Evolutionary conservation across 2,113 vertebrate species (phyloP), one percentile per base, ranked within the genome.

Genomic region (Platycercus adscitus): DNA sequence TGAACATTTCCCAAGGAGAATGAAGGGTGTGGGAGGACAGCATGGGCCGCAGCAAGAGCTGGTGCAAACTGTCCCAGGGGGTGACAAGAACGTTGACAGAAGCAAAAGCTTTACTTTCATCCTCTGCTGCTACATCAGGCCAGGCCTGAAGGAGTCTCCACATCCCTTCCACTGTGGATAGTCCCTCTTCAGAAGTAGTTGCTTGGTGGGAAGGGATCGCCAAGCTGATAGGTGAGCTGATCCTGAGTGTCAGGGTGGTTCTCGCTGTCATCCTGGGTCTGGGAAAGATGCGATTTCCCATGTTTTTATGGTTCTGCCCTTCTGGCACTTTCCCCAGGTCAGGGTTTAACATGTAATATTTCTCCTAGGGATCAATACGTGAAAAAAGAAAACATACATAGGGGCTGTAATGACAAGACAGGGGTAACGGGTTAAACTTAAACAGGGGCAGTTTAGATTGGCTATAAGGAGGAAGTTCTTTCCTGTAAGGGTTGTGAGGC

Each of bases 21-120:
- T 31, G 93, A 95, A 93, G 69, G 80, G 91, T 78, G 84, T 93
- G 87, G 70, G 85, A 96, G 87, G 95, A 95, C 93, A 95, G 91
- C 69, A 70, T 89, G 68, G 91, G 77, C 73, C 43, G 1, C 82
- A 31, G 81, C 58, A 78, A 89, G 86, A 95, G 83, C 73, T 95
- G 73, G 64, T 95, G 89, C 61, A 58, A 44, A 41, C 56, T 95
- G 89, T 89, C 91, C 94, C 52, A 63, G 35, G 72, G 77, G 77
- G 83, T 75, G 79, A 94, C 5, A 37, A 55, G 81, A 85, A 63
- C 1, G 0, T 13, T 80, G 88, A 88, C 0, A 3, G 66, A 71
- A 91, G 47, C 1, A 2, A 80, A 82, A 93, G 52, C 81, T 89
- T 94, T 46, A 13, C 73, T 72, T 88, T 37, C 71, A 91, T 60